These are phyloP conservation scores for Orbicella faveolata DNA, from an alignment of 64 coral and sea anemone species.

Conservation along the genomic window DNA sequence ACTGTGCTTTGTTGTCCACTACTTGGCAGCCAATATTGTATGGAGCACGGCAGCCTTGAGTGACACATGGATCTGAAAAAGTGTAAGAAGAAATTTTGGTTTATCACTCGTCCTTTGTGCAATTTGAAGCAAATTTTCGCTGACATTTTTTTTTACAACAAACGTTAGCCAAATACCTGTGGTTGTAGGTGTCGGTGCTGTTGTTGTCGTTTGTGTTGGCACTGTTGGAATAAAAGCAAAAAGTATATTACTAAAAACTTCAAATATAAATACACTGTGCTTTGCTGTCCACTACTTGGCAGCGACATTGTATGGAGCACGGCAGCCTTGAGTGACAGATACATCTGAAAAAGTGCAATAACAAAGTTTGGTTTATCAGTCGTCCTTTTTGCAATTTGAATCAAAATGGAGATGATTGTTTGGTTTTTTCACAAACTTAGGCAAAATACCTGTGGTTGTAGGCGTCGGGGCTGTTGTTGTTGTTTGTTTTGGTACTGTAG, in stretches of 20 bases:
- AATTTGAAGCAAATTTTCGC: neutral
- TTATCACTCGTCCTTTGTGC: neutral
- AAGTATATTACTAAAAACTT: too few species aligned
- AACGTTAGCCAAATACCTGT: neutral
- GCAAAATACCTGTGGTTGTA: neutral
- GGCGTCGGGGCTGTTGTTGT: neutral
- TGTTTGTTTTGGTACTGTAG: neutral
- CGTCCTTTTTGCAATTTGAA: neutral
- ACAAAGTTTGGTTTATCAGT: neutral
- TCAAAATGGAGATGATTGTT: too few species aligned
- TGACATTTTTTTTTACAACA: neutral
- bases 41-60: slow-evolving; percentile 46
- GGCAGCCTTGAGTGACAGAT: slow-evolving; percentile 43
- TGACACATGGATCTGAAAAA: slow-evolving; percentile 52
- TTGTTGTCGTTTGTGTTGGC: neutral
- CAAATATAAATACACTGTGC: slow-evolving; percentile 3
- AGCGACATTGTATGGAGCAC: slow-evolving; percentile 50
- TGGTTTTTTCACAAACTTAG: too few species aligned
- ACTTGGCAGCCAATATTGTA: slow-evolving; percentile 46
- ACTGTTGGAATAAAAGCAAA: neutral
- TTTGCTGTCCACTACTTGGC: slow-evolving; percentile 41
- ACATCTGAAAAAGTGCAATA: slow-evolving; percentile 18
- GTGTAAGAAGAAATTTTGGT: neutral
- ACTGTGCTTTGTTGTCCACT: neutral
- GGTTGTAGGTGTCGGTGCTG: neutral